Evolutionary conservation across 2,888 invertebrate genomes (phyloP), one percentile per base, ranked within the genome.

Genomic region (Dioctria linearis): DNA sequence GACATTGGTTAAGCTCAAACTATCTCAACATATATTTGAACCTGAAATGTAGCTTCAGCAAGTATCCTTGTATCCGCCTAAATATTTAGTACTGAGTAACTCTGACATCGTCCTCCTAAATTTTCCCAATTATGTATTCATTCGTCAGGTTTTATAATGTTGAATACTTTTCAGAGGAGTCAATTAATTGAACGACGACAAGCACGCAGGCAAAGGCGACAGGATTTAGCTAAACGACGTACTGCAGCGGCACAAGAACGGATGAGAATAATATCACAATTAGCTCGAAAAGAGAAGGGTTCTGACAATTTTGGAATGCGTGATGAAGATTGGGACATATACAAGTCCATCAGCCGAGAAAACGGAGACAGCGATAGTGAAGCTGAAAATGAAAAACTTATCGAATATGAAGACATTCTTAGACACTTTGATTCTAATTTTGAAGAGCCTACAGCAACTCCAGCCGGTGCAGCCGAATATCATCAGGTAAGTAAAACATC

Each of bases 291-390:
- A 85, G 94, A 94, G 85, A 94, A 93, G 85, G 92, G 94, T 84
- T 93, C 94, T 82, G 97, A 97, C 86, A 97, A 98, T 87, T 98
- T 98, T 90, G 98, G 98, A 46, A 93, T 95, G 90, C 92, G 96
- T 84, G 98, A 98, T 88, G 96, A 96, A 86, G 98, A 98, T 87
- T 98, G 98, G 98, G 97, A 98, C 89, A 97, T 98, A 2, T 98
- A 98, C 86, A 98, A 98, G 90, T 95, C 93, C 40, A 96, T 98
- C 79, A 94, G 93, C 85, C 90, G 91, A 85, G 93, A 93, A 85
- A 88, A 93, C 80, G 94, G 94, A 1, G 97, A 97, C 88, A 96
- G 96, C 0, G 98, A 98, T 87, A 97, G 97, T 37, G 98, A 98
- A 86, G 94, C 94, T 8, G 98, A 98, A 87, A 96, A 95, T 84